Evolutionary conservation across 23 tunicate species (phyloP).

Genomic region (Ascidia mentula): DNA sequence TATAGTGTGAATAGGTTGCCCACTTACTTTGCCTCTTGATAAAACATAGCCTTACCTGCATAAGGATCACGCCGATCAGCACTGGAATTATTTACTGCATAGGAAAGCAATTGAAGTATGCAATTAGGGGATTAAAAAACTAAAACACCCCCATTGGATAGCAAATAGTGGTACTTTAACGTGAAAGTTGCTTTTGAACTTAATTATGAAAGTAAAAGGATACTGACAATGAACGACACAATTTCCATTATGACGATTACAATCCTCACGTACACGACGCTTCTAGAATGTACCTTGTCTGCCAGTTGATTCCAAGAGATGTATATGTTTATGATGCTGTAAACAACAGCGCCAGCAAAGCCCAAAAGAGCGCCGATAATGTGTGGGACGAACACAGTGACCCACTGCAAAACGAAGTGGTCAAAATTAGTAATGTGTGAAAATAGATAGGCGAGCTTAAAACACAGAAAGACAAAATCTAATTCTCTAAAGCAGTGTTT

Average conservation of each 20-base stretch:
- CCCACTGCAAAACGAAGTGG: constrained; percentile 46
- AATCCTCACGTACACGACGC: constrained; percentile 9
- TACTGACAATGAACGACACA: constrained; percentile 17
- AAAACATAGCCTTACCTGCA: constrained; percentile 6
- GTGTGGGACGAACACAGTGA: constrained; percentile 9
- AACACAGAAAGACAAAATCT: too few relatives aligned
- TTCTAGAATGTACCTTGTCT: neutral
- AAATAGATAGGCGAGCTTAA: too few relatives aligned
- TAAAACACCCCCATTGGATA: too few relatives aligned
- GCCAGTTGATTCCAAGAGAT: constrained; percentile 11
- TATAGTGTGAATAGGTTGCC: too few relatives aligned
- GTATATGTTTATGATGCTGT: constrained; percentile 14
- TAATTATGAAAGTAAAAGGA: too few relatives aligned
- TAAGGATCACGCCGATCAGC: neutral
- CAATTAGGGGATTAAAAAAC: too few relatives aligned
- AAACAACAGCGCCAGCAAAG: constrained; percentile 15
- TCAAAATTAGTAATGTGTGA: too few relatives aligned
- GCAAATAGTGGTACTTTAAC: too few relatives aligned
- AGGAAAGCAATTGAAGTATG: too few relatives aligned
- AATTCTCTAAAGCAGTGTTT: too few relatives aligned
- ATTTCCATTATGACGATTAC: constrained; percentile 16
- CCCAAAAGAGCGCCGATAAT: constrained; percentile 28
- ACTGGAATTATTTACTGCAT: neutral
- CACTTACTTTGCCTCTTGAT: too few relatives aligned
- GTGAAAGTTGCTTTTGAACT: too few relatives aligned